Base-by-base conservation (phyloP, 2,797 vertebrate species). In the Lepus townsendii region DNA sequence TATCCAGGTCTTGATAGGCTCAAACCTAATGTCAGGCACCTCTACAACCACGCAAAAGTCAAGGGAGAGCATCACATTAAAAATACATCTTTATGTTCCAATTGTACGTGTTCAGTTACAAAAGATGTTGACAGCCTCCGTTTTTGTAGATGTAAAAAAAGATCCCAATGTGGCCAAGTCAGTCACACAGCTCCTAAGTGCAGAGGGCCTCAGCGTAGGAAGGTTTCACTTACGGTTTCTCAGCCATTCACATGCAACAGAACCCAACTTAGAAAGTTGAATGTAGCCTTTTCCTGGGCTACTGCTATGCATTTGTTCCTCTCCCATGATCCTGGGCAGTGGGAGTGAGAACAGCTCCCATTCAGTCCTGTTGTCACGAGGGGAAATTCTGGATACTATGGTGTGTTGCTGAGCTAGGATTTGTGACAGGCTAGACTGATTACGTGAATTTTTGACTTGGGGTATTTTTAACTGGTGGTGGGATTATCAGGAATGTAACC, bases 381-480 rank as follows among this genome's bases (percentile, higher is more conserved):
- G 30, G 76, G 9, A 63, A 35, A 65, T 22, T 1, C 17, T 14
- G 19, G 0, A 26, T 32, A 5, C 1, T 0, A 0, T 22, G 8
- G n/a, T 68, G 2, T 30, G 7, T 12, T 17, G 2, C 35, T 14
- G 50, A 82, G 27, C 22, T 19, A 13, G 30, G 3, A 27, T 78
- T 2, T 32, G 72, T 47, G 63, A 9, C 14, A 54, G 26, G 24
- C 72, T 26, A 63, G 22, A 22, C 78, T 35, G 35, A n/a, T 4
- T 26, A 20, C 12, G 35, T 77, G 65, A 38, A n/a, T 42, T 78
- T 52, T 52, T 68, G 65, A 63, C n/a, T 24, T 32, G 27, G 4
- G n/a, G 20, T n/a, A 30, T 82, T 50, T 52, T 73, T 24, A 83
- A 0, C 62, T 22, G 20, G 42, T 8, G 3, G 4, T 32, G 47